These are phyloP conservation scores for Agonopterix heracliana DNA, from an alignment of 2,888 invertebrate species.

Conservation along the genomic window DNA sequence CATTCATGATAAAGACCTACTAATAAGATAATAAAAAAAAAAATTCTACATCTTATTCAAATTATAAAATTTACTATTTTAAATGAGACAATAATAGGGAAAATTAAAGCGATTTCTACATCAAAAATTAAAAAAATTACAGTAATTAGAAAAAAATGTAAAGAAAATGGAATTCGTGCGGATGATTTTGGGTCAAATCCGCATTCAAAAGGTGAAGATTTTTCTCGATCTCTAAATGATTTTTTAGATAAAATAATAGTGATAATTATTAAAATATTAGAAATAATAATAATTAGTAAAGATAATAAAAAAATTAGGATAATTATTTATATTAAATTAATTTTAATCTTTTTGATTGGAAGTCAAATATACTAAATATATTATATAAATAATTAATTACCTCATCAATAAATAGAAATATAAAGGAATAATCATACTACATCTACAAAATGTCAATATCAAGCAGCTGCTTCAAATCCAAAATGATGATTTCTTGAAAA, in stretches of 20 bases:
- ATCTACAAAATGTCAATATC: constrained; percentile 63
- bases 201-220: constrained; percentile 78
- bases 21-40: constrained; percentile 73
- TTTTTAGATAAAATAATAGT: constrained; percentile 76
- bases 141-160: constrained; percentile 80
- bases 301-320: constrained; percentile 45
- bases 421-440: constrained; percentile 59
- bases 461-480: constrained; percentile 57
- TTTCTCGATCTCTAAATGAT: constrained; percentile 76
- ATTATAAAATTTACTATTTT: constrained; percentile 38
- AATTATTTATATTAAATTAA: constrained; percentile 77
- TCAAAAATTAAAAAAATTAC: constrained; percentile 85
- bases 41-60: constrained; percentile 46
- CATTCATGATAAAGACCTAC: constrained; percentile 57
- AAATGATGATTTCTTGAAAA: constrained; percentile 53
- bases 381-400: constrained; percentile 79
- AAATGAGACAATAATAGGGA: constrained; percentile 71
- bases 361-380: constrained; percentile 83
- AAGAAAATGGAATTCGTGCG: constrained; percentile 52
- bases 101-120: constrained; percentile 80
- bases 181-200: constrained; percentile 57
- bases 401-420: constrained; percentile 82
- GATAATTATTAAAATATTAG: constrained; percentile 65
- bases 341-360: constrained; percentile 81
- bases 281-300: constrained; percentile 50